These are phyloP conservation scores for Drosophila grimshawi DNA, from an alignment of 1,140 invertebrate species.

Conservation along the genomic window DNA sequence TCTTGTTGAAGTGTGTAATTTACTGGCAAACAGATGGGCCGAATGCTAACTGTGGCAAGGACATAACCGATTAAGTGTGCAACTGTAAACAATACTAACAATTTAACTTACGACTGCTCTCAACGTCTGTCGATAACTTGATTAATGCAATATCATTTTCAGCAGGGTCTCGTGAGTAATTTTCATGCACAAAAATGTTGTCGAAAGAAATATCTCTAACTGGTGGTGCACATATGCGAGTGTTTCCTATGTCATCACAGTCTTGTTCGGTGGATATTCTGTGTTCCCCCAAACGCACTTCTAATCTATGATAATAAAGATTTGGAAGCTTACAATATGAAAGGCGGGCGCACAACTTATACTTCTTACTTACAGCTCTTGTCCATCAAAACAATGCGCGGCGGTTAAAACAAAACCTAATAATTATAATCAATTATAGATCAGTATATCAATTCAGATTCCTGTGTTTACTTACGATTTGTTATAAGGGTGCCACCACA, in stretches of 20 bases:
- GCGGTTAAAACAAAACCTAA: conserved; percentile 36
- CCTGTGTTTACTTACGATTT: conserved; percentile 9
- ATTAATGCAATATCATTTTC: conserved; percentile 34
- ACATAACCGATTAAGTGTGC: background rate
- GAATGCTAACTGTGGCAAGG: background rate
- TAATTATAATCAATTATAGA: background rate
- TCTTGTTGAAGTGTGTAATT: conserved; percentile 2
- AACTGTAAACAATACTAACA: background rate
- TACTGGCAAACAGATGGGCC: conserved; percentile 12
- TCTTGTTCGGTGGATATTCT: background rate
- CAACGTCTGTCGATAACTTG: background rate
- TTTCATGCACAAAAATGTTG: background rate
- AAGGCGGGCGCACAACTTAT: background rate
- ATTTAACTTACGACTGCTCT: background rate
- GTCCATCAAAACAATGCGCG: conserved; percentile 25
- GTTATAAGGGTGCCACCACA: conserved; percentile 32
- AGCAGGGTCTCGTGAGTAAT: background rate
- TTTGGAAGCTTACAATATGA: background rate
- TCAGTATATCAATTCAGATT: background rate
- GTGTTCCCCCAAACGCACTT: conserved; percentile 34
- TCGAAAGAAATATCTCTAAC: conserved; percentile 16
- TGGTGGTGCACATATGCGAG: background rate
- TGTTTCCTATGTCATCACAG: background rate
- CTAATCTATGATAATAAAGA: background rate
- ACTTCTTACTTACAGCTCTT: conserved; percentile 13